Evolutionary conservation across 37 sponge, comb jelly and placozoan species (phyloP).

Genomic region (Lycopodina hypogea): DNA sequence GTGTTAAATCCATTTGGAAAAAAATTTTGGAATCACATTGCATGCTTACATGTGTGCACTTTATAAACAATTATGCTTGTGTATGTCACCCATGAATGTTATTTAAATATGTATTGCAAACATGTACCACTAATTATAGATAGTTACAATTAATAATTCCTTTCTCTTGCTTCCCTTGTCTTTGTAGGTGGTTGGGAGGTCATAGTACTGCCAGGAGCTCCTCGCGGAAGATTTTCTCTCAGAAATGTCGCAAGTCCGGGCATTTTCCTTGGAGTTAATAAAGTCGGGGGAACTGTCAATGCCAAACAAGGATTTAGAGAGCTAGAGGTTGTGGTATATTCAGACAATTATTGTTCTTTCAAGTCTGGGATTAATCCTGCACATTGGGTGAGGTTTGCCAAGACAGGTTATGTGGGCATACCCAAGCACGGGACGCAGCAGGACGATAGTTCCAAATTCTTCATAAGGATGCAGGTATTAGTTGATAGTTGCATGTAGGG

Average conservation of each 20-base stretch:
- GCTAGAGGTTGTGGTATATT: slow-evolving; percentile 24
- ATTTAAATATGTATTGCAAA: too few relatives aligned
- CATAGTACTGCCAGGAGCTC: slow-evolving; percentile 11
- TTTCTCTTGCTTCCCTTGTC: background rate
- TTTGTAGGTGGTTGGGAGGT: slow-evolving; percentile 32
- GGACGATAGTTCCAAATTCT: slow-evolving; percentile 49
- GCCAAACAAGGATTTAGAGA: slow-evolving; percentile 30
- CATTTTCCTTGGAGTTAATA: slow-evolving; percentile 18
- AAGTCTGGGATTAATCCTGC: slow-evolving; percentile 39
- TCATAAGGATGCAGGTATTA: slow-evolving; percentile 50
- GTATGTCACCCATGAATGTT: too few relatives aligned
- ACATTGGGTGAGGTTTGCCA: slow-evolving; percentile 15
- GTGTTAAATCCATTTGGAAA: too few relatives aligned
- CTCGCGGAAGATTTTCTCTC: slow-evolving; percentile 28
- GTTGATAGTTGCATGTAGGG: too few relatives aligned
- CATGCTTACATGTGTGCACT: too few relatives aligned
- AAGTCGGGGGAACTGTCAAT: background rate
- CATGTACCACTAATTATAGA: too few relatives aligned
- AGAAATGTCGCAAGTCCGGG: slow-evolving; percentile 32
- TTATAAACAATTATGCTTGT: too few relatives aligned
- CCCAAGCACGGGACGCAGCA: slow-evolving; percentile 5
- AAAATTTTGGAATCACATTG: too few relatives aligned
- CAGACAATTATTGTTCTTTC: slow-evolving; percentile 66
- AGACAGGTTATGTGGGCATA: slow-evolving; percentile 19
- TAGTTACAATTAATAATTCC: too few relatives aligned